These are phyloP conservation scores for Halesus radiatus DNA, from an alignment of 1,140 invertebrate species.

Conservation along the genomic window DNA sequence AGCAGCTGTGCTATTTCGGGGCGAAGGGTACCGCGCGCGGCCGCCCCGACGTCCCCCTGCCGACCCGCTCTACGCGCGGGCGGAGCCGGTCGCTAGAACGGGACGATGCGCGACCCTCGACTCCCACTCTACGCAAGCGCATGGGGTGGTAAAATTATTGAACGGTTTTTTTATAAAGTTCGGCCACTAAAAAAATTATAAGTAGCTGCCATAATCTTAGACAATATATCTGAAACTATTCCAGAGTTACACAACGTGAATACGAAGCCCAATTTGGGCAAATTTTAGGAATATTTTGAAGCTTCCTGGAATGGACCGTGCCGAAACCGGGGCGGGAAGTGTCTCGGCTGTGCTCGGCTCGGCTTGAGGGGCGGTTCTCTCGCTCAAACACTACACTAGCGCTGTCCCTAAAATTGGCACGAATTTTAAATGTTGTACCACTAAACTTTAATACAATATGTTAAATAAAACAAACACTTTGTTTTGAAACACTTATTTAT, in stretches of 20 bases:
- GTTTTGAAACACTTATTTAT: no score
- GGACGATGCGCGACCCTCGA: background rate
- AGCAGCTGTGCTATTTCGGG: slow-evolving; percentile 34
- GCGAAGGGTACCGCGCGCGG: background rate
- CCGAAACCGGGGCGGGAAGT: no score
- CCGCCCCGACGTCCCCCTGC: background rate
- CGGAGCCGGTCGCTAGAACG: background rate
- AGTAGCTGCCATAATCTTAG: background rate
- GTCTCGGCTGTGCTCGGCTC: no score
- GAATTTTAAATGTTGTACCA: no score
- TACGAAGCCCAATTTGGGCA: no score
- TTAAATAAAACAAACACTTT: no score
- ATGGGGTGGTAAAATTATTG: slow-evolving; percentile 18
- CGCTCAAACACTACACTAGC: no score
- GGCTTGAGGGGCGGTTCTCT: no score
- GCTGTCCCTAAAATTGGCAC: no score
- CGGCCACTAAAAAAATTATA: slow-evolving; percentile 16
- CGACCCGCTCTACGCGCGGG: background rate
- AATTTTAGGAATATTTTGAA: no score
- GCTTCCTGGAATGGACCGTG: no score
- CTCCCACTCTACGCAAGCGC: slow-evolving; percentile 14
- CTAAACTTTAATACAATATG: no score
- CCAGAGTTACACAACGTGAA: background rate
- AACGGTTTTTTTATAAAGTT: slow-evolving; percentile 15
- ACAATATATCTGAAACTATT: background rate